Base-by-base conservation (phyloP, 2,888 invertebrate genomes). In the Zaprionus obscuricornis region DNA sequence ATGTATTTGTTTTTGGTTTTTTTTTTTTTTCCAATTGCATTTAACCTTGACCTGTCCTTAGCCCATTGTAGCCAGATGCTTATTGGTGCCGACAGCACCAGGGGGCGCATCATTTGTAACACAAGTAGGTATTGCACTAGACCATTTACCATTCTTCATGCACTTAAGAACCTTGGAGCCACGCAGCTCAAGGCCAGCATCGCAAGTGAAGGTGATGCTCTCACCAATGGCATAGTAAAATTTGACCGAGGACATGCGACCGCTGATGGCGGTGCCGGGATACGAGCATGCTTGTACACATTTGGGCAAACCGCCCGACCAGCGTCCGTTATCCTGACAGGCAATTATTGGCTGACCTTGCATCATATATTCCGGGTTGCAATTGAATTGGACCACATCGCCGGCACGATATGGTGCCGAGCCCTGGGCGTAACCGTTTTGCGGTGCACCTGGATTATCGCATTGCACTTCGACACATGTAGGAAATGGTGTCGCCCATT, bases 321-420 rank as follows among this genome's bases (percentile, higher is more conserved):
- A 97, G 57, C 95, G 92, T 5, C 96, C 96, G 87, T 94, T 95
- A 85, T 96, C 96, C 91, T 96, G 96, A 89, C 97, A 97, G 14
- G 96, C 95, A 43, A 96, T 93, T 73, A 96, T 96, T n/a, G 96
- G 96, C 75, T 95, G 93, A 1, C 97, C 97, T 89, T 96, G 96
- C 92, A 97, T 94, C 92, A 97, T 96, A 90, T 94, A 96, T 76
- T 96, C 96, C 5, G 95, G 94, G 90, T 96, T 94, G 90, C 97
- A 97, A 88, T 95, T 95, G 91, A 96, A 96, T 89, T 96, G 95
- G 17, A 96, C 94, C 45, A 96, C 94, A 89, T 96, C 96, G 0
- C 96, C 96, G 7, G 96, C 95, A 70, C 95, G 93, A 91, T 94
- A 96, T 5, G 95, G 95, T 0, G 94, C 94, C 14, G 92, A 93